These are phyloP conservation scores for Aromia moschata DNA, from an alignment of 2,888 invertebrate species.

Conservation along the genomic window DNA sequence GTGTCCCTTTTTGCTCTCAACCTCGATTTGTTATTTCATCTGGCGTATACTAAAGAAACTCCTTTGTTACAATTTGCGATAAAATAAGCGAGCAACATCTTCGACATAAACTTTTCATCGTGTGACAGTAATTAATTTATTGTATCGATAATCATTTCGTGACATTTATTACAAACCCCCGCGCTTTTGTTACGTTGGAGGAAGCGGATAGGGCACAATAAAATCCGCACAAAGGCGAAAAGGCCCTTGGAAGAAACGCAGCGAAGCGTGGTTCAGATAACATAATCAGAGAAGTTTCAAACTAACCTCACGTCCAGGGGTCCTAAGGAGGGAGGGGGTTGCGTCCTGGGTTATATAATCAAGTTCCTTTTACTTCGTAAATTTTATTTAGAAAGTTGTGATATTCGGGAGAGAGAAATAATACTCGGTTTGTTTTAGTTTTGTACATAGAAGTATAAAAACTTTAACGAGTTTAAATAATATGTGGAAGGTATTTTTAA, in stretches of 20 bases:
- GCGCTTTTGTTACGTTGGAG: background rate
- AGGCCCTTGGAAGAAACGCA: conserved; percentile 9
- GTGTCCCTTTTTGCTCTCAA: no score
- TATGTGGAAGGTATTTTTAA: no score
- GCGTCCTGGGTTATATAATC: no score
- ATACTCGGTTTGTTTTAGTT: no score
- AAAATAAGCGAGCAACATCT: no score
- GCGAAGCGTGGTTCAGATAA: conserved; percentile 5
- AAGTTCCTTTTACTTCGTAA: no score
- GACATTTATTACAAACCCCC: background rate
- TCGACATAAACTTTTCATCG: background rate
- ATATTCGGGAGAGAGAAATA: no score
- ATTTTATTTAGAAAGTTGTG: no score
- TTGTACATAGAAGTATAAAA: no score
- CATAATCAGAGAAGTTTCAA: background rate
- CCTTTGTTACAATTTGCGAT: no score
- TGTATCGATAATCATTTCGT: background rate
- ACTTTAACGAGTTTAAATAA: no score
- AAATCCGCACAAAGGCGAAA: conserved; percentile 6
- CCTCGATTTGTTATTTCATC: conserved; percentile 19
- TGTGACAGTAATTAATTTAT: background rate
- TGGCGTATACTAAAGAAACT: background rate
- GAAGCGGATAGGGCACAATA: conserved; percentile 4
- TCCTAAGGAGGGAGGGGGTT: background rate
- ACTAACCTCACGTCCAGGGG: background rate